Evolutionary conservation across 2,797 vertebrate species (phyloP), one percentile per base, ranked within the genome.

Genomic region (Malacoctenus gilli): DNA sequence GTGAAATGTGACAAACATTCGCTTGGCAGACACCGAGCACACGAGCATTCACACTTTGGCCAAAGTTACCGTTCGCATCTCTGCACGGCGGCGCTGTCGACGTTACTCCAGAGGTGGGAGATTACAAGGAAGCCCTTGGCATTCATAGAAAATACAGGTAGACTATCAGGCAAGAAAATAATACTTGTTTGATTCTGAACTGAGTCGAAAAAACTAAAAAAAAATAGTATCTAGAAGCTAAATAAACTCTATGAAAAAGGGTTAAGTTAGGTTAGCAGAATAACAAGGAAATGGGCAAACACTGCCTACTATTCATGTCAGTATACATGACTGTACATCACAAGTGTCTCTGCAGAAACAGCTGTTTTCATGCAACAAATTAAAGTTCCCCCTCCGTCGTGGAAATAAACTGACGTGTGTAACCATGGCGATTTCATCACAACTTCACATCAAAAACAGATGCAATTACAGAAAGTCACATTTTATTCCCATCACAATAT

Each of bases 61-160:
- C 82, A 63, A 63, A 72, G 67, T 46, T 54, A 57, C 57, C 25
- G 36, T 74, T 72, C 44, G 43, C 36, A 73, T 83, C 66, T 65
- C 35, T 23, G 0, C 38, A 48, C 22, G 60, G 47, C 53, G 44
- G 13, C 43, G 41, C 37, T 56, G n/a, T 32, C 14, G 18, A 19
- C 36, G 9, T 62, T 58, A 52, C 56, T 39, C 54, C 10, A 59
- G 52, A 49, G 32, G 36, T 59, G 8, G 66, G 53, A 76, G 59
- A n/a, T 76, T 4, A 44, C 1, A 85, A 63, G 89, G 92, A 94
- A 94, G 92, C 92, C 93, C 91, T 94, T 93, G 91, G 94, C 92
- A 94, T 89, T 92, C 89, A 91, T 92, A 93, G 88, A 93, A 94
- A 95, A 94, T 87, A 94, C 89, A 90, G 82, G 87, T 91, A 91